Conservation (phyloP, 2,888 invertebrate genomes). For the Megastigmus dorsalis region DNA sequence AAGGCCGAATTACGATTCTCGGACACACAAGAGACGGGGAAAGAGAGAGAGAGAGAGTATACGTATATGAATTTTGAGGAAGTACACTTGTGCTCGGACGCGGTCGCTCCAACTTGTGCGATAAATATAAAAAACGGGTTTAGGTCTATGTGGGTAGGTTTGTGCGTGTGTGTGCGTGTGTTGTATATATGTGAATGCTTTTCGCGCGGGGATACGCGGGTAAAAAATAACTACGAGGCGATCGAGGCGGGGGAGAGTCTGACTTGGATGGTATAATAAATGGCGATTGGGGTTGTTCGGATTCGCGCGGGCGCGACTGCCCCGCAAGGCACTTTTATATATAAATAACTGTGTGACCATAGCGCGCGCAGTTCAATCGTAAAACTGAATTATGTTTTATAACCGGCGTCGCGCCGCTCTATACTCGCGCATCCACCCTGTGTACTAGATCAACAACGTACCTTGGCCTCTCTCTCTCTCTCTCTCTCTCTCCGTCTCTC, state of each 20-base stretch:
- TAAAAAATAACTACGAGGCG: too few relatives aligned
- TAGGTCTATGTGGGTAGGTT: too few relatives aligned
- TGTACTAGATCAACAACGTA: slow-evolving; percentile 6
- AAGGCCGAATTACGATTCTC: slow-evolving; percentile 1
- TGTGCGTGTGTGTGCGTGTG: too few relatives aligned
- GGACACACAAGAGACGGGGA: background rate
- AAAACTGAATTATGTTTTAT: slow-evolving; percentile 51
- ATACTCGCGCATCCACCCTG: too few relatives aligned
- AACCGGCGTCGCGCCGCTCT: slow-evolving; percentile 4
- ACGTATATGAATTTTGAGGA: slow-evolving; percentile 25
- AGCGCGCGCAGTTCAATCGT: slow-evolving; percentile 26
- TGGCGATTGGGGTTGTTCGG: slow-evolving; percentile 37
- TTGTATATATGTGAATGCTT: background rate
- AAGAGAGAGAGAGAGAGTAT: too few relatives aligned
- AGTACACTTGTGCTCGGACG: background rate
- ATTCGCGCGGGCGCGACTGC: background rate
- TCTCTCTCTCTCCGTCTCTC: background rate
- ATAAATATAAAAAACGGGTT: slow-evolving; percentile 36
- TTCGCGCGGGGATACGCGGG: background rate
- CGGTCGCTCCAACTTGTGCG: slow-evolving; percentile 16
- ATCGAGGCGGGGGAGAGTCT: background rate
- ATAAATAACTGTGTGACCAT: slow-evolving; percentile 19
- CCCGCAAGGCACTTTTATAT: slow-evolving; percentile 34
- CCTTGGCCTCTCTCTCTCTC: background rate
- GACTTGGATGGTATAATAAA: slow-evolving; percentile 37